A percentile compares a stretch with the other conserved stretches of the same genome.
These are phyloP conservation scores for Neomorphus geoffroyi DNA, from an alignment of 2,797 vertebrate genomes.

Conservation along the genomic window DNA sequence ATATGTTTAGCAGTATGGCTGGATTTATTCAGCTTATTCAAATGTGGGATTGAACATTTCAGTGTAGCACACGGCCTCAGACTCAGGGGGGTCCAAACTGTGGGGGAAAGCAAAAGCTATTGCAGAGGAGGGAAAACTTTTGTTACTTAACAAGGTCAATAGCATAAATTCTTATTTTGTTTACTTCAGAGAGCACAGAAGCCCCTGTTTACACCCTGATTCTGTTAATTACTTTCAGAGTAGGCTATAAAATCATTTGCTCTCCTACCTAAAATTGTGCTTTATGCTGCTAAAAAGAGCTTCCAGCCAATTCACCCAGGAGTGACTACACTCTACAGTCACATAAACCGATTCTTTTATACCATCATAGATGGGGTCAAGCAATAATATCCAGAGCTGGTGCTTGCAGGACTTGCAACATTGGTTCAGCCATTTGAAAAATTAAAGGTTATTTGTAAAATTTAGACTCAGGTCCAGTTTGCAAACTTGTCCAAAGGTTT, in stretches of 20 bases:
- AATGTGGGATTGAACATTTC: neutral
- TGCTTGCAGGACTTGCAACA: neutral
- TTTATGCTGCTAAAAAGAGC: constrained; percentile 11
- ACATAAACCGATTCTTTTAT: neutral
- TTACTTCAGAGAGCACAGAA: constrained; percentile 33
- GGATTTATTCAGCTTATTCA: constrained; percentile 56
- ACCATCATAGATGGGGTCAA: neutral
- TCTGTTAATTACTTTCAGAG: constrained; percentile 51
- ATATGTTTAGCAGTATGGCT: constrained; percentile 63
- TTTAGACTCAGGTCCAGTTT: neutral
- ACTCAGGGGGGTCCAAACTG: neutral
- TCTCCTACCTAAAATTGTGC: neutral
- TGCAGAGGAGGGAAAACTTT: constrained; percentile 40
- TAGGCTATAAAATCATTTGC: constrained; percentile 1
- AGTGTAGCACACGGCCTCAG: neutral
- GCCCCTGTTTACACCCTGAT: neutral
- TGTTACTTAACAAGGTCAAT: constrained; percentile 55
- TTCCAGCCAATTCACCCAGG: neutral
- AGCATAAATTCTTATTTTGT: constrained; percentile 56
- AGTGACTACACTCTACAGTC: neutral
- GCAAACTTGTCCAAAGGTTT: neutral
- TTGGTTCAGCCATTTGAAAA: neutral
- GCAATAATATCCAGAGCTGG: neutral
- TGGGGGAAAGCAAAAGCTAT: constrained; percentile 27
- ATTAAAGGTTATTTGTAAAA: constrained; percentile 15